Conservation (phyloP, 2,797 vertebrate species). For the Sparidentex hasta region DNA sequence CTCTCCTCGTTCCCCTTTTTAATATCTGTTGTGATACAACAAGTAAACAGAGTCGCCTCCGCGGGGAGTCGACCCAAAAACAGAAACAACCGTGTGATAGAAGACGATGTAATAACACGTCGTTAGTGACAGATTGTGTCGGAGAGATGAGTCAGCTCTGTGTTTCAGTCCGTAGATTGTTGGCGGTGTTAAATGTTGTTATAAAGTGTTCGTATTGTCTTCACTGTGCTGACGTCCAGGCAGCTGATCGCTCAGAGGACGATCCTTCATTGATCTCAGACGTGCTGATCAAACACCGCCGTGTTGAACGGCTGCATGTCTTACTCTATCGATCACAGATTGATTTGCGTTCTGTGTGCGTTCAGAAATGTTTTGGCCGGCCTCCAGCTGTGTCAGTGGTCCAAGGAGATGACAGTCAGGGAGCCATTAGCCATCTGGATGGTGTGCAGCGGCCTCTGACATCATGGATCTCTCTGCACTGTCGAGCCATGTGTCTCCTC, state of each 20-base stretch:
- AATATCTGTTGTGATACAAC: conserved; percentile 37
- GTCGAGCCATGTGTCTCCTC: conserved; percentile 25
- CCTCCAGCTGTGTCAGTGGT: conserved; percentile 37
- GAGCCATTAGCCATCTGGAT: conserved; percentile 51
- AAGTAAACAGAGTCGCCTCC: conserved; percentile 47
- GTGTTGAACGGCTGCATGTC: conserved; percentile 36
- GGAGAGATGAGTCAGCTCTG: conserved; percentile 7
- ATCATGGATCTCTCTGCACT: conserved; percentile 17
- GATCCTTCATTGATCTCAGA: conserved; percentile 44
- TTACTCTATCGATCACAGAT: conserved; percentile 51
- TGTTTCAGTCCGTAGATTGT: background rate
- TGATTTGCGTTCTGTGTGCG: conserved; percentile 37
- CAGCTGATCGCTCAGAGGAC: conserved; percentile 48
- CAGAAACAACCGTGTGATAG: conserved; percentile 43
- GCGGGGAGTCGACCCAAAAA: conserved; percentile 45
- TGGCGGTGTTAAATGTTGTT: background rate
- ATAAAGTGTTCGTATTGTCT: conserved; percentile 8
- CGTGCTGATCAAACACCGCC: conserved; percentile 45
- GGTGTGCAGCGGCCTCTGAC: conserved; percentile 20
- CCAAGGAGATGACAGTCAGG: conserved; percentile 34
- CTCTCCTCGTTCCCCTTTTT: conserved; percentile 21
- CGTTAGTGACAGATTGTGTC: conserved; percentile 21
- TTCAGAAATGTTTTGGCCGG: conserved; percentile 28
- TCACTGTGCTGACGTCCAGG: conserved; percentile 17
- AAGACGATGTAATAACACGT: conserved; percentile 31